phyloP scores from a whole-genome alignment of 1,140 invertebrate genomes.

The Drosophila dunni region DNA sequence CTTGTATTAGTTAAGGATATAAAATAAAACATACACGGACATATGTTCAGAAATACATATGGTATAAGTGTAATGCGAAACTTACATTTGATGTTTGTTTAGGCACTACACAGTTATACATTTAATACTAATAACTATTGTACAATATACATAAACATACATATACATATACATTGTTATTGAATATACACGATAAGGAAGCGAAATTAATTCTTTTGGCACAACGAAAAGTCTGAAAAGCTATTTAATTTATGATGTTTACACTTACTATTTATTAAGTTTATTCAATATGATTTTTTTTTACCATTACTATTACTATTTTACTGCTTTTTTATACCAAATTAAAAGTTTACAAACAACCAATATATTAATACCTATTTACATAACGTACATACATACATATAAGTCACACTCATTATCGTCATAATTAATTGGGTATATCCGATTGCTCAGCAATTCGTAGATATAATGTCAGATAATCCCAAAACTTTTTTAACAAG shows the following conservation, averaged over 20 bases:
- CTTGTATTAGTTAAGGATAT: conserved; percentile 1
- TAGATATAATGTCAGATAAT: not conserved
- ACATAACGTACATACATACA: conserved; percentile 8
- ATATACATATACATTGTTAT: conserved; percentile 6
- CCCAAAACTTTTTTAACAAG: too few relatives aligned
- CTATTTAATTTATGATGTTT: conserved; percentile 42
- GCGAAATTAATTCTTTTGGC: conserved; percentile 35
- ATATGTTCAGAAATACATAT: conserved; percentile 5
- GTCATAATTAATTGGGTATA: conserved; percentile 27
- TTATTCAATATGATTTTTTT: conserved; percentile 24
- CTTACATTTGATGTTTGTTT: conserved; percentile 14
- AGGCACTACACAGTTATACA: not conserved
- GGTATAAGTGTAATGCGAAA: conserved; percentile 1
- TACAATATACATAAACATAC: not conserved
- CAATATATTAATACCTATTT: conserved; percentile 32
- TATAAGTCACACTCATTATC: not conserved
- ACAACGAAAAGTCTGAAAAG: conserved; percentile 60
- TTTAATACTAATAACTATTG: too few relatives aligned
- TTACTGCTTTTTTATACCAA: conserved; percentile 74
- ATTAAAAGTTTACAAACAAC: conserved; percentile 42
- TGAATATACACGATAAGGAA: conserved; percentile 19
- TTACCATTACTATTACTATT: conserved; percentile 13
- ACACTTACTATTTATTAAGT: conserved; percentile 30
- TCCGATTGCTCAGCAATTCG: conserved; percentile 31
- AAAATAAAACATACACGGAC: not conserved